Evolutionary conservation across 2,113 vertebrate species (phyloP).

Genomic region (Rynchops niger): DNA sequence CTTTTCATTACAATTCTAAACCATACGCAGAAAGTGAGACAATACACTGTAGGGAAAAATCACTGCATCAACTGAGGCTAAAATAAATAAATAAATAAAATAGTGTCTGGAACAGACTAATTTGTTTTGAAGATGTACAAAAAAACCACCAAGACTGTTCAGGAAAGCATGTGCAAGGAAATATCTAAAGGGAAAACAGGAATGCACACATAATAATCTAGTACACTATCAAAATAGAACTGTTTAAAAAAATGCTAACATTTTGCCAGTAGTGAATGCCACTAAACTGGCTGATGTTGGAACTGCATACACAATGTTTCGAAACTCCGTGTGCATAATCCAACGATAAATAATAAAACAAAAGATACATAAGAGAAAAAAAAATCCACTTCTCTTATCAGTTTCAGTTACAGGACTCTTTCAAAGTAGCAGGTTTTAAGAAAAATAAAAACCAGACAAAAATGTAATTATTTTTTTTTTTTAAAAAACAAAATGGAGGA

Average conservation of each 20-base stretch:
- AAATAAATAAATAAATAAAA: not conserved
- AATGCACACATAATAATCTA: not conserved
- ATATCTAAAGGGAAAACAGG: not conserved
- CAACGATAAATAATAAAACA: not conserved
- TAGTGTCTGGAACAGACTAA: not conserved
- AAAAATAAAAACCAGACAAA: not conserved
- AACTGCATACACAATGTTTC: not conserved
- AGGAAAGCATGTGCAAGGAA: not conserved
- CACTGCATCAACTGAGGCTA: not conserved
- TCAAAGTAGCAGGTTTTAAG: not conserved
- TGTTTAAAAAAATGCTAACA: not conserved
- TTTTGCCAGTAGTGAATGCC: not conserved
- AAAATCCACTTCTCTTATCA: not conserved
- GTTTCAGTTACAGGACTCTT: not conserved
- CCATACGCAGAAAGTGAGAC: not conserved
- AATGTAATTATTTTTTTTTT: not conserved
- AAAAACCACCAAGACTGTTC: not conserved
- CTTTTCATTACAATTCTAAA: not conserved
- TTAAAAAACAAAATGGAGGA: not conserved
- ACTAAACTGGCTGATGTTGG: not conserved
- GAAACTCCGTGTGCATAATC: not conserved
- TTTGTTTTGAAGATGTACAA: not conserved
- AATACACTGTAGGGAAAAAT: not conserved
- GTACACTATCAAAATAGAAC: not conserved
- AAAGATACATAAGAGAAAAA: not conserved